Evolutionary conservation across 1,140 invertebrate species (phyloP).

Genomic region (Brachionus manjavacas): DNA sequence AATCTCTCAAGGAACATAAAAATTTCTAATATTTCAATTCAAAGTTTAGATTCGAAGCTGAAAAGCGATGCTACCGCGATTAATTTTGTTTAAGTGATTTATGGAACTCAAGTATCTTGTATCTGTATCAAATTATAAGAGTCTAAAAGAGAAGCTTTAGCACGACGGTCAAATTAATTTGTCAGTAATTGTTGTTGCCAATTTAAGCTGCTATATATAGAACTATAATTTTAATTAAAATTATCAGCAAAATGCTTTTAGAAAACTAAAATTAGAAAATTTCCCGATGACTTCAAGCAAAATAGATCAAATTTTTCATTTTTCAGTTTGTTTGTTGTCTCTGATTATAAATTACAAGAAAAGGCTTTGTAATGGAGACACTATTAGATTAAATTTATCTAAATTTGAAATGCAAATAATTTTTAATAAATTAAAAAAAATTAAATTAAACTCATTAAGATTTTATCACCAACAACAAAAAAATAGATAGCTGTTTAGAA

Average conservation of each 20-base stretch:
- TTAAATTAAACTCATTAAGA: neutral
- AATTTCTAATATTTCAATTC: neutral
- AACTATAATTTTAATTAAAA: neutral
- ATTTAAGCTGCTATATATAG: neutral
- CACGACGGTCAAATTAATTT: neutral
- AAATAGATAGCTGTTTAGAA: neutral
- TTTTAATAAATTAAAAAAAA: constrained; percentile 7
- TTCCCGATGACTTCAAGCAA: neutral
- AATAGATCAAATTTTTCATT: neutral
- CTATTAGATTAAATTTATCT: constrained; percentile 14
- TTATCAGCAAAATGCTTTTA: neutral
- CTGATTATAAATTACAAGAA: neutral
- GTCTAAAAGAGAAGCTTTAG: neutral
- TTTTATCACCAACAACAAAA: neutral
- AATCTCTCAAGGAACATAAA: neutral
- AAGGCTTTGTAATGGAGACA: neutral
- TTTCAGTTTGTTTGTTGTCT: neutral
- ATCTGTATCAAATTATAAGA: neutral
- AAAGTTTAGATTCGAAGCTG: neutral
- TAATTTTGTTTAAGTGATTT: neutral
- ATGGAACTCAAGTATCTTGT: neutral
- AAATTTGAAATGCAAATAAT: constrained; percentile 7
- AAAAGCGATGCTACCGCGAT: neutral
- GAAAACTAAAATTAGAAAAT: neutral
- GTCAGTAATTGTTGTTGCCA: neutral